These are phyloP conservation scores for Epizoanthus scotinus DNA, from an alignment of 92 coral and sea anemone species.

Conservation along the genomic window DNA sequence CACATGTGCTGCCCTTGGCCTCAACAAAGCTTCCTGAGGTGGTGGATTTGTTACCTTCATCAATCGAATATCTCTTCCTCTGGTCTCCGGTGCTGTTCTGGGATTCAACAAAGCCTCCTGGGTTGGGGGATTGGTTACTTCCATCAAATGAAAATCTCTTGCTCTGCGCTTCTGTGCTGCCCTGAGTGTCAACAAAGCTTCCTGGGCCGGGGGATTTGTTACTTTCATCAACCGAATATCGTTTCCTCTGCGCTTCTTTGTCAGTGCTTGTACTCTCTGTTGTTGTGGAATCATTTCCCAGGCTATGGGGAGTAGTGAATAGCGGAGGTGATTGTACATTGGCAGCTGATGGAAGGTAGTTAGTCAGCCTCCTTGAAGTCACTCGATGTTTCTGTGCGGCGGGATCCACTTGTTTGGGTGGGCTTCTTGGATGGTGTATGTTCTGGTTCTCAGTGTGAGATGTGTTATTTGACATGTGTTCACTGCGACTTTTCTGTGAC, in stretches of 20 bases:
- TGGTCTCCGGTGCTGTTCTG: too few relatives aligned
- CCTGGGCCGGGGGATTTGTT: background rate
- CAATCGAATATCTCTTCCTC: too few relatives aligned
- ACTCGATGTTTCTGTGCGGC: background rate
- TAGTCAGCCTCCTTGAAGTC: background rate
- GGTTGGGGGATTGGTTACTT: too few relatives aligned
- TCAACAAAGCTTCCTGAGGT: background rate
- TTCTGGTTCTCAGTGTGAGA: too few relatives aligned
- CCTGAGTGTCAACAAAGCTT: background rate
- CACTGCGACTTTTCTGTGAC: too few relatives aligned
- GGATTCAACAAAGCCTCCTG: too few relatives aligned
- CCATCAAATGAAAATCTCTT: too few relatives aligned
- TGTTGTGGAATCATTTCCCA: slow-evolving; percentile 15
- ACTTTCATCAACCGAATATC: slow-evolving; percentile 17
- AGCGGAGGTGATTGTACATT: slow-evolving; percentile 35
- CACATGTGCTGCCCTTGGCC: background rate
- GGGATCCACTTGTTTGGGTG: background rate
- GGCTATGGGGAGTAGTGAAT: slow-evolving; percentile 15
- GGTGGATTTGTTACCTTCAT: too few relatives aligned
- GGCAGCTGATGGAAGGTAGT: slow-evolving; percentile 10
- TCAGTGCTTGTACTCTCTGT: slow-evolving; percentile 18
- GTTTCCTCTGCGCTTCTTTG: slow-evolving; percentile 20
- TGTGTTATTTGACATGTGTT: too few relatives aligned
- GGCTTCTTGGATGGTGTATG: background rate
- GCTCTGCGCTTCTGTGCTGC: too few relatives aligned